Base-by-base conservation (phyloP, 2,888 invertebrate genomes). In the Chymomyza procnemis region DNA sequence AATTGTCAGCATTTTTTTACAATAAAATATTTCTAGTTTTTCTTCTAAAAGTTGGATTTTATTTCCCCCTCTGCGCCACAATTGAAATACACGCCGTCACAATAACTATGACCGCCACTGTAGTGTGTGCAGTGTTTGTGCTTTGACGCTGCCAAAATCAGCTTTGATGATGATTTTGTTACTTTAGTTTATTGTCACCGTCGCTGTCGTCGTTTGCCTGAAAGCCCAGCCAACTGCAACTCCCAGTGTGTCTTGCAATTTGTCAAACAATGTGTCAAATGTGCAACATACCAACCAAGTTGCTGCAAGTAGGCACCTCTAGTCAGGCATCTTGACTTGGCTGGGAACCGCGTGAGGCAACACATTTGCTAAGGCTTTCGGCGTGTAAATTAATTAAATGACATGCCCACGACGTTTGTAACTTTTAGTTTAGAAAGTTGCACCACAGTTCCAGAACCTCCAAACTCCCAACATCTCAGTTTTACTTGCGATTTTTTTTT, bases 211-310 rank as follows among this genome's bases (percentile, higher is more conserved):
- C 34, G 12, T 52, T 46, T 50, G 52, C 41, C 21, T 57, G 16
- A 19, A 22, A 16, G 26, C 41, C 59, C 18, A 41, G 14, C 46
- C 56, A 56, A 21, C 18, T 26, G 41, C 56, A 41, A n/a, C 55
- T 46, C 72, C 74, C 75, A 22, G 21, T 41, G 74, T 71, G 77
- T 76, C 81, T 75, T 76, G 80, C 82, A 84, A 87, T 84, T 84
- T 84, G 84, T 84, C 87, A 87, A 84, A 84, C 84, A 87, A 85
- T 87, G 87, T 84, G 81, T 82, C 87, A 85, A 73, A 85, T 41
- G 77, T 87, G 76, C 76, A 75, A 34, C 61, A 4, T 9, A 41
- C 47, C 46, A 26, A 41, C 47, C 46, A 26, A 57, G 57, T 34
- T 19, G 26, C 22, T 18, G 12, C 34, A 41, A 41, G 34, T 41